phyloP scores from a whole-genome alignment of 2,797 vertebrate species.

The Podargus strigoides region DNA sequence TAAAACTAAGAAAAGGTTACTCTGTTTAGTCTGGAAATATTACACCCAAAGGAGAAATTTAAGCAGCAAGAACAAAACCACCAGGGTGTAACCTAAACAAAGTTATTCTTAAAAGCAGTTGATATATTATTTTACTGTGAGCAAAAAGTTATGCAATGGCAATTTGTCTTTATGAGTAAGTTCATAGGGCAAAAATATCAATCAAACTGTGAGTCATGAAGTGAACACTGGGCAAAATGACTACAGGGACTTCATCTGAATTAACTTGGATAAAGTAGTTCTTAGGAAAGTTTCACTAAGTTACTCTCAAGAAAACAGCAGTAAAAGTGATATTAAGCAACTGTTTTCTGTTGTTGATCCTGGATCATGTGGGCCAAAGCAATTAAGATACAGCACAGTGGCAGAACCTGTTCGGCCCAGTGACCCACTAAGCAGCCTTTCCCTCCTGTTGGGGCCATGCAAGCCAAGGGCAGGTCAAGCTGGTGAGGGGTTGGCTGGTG shows the following conservation, averaged over 20 bases:
- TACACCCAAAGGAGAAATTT: background rate
- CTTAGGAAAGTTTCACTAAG: background rate
- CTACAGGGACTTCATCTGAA: background rate
- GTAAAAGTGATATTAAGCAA: background rate
- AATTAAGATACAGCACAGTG: background rate
- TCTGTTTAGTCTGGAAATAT: background rate
- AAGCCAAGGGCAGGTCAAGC: background rate
- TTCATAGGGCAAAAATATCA: background rate
- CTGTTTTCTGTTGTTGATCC: background rate
- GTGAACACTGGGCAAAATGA: background rate
- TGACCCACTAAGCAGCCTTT: no score
- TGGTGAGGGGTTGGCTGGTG: background rate
- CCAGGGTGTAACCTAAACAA: background rate
- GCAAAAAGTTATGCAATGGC: background rate
- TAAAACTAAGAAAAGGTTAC: background rate
- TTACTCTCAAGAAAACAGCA: background rate
- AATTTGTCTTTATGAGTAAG: background rate
- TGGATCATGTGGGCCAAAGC: accelerated
- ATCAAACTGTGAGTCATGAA: background rate
- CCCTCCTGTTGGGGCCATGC: background rate
- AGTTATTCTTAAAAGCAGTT: background rate
- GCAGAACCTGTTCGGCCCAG: no score
- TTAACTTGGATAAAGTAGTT: background rate
- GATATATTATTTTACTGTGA: background rate
- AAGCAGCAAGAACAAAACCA: background rate